Evolutionary conservation across 2,797 vertebrate genomes (phyloP).

Genomic region (Phalanger gymnotis): DNA sequence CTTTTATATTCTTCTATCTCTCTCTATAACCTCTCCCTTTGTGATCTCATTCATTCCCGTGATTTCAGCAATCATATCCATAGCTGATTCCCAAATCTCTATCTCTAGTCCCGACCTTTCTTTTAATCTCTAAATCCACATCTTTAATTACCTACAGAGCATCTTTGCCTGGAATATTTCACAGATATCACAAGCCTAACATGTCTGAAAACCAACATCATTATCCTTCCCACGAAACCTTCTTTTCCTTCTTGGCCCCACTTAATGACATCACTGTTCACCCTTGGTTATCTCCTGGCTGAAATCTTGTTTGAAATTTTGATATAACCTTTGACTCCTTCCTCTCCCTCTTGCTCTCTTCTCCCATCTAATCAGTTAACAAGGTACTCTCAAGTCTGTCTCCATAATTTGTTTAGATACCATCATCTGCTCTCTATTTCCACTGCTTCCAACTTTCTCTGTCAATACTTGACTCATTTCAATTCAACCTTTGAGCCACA

Average conservation of each 20-base stretch:
- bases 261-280: not conserved
- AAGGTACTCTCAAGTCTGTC: not conserved
- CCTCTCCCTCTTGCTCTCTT: not conserved
- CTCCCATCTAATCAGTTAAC: not conserved
- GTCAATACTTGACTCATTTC: not conserved
- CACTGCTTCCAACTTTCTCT: not conserved
- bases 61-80: not conserved
- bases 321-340: not conserved
- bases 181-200: not conserved
- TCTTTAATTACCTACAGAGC: not conserved
- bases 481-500: not conserved
- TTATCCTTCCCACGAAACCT: not conserved
- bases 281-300: not conserved
- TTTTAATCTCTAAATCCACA: not conserved
- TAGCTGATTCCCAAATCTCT: not conserved
- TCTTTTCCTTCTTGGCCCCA: not conserved
- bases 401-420: not conserved
- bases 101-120: not conserved
- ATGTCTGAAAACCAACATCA: not conserved
- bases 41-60: not conserved
- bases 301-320: not conserved
- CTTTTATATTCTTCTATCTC: not conserved
- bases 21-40: not conserved
- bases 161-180: not conserved
- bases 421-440: not conserved